Percentiles rank a stretch among this genome's conserved stretches.
Evolutionary conservation across 2,113 vertebrate genomes (phyloP).

Genomic region (Pelecanoides urinatrix): DNA sequence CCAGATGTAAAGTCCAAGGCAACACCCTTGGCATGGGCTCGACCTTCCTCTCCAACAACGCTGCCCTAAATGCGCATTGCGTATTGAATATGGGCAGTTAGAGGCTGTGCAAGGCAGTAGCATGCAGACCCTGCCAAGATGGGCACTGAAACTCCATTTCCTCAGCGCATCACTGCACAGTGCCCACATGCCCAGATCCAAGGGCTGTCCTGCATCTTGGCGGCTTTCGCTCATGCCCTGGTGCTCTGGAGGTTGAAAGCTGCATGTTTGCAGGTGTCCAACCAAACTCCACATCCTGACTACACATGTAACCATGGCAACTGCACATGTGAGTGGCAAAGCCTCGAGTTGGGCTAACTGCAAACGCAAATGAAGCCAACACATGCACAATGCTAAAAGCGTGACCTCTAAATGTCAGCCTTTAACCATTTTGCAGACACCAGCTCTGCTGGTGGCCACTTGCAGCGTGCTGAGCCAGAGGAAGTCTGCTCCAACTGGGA

Average conservation of each 20-base stretch:
- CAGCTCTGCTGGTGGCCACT: background rate
- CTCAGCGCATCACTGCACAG: accelerated
- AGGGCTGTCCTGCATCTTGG: background rate
- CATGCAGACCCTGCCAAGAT: background rate
- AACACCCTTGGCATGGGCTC: background rate
- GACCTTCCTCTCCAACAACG: background rate
- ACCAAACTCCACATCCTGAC: slow-evolving; percentile 23
- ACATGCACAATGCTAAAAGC: slow-evolving; percentile 30
- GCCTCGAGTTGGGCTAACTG: slow-evolving; percentile 33
- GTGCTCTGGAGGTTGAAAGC: background rate
- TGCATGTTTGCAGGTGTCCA: slow-evolving; percentile 50
- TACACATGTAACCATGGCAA: slow-evolving; percentile 54
- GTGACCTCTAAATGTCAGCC: slow-evolving; percentile 64
- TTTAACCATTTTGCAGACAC: slow-evolving; percentile 19
- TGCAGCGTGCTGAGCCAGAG: background rate
- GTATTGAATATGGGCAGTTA: accelerated
- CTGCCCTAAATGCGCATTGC: background rate
- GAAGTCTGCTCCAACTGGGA: accelerated
- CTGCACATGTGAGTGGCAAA: slow-evolving; percentile 54
- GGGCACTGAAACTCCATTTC: background rate
- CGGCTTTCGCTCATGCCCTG: background rate
- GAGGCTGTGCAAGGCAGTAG: background rate
- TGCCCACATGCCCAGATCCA: accelerated
- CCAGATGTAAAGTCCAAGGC: background rate
- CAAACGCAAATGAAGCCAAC: slow-evolving; percentile 58